phyloP scores from a whole-genome alignment of 1,140 invertebrate genomes.

The Drosophila subpulchrella region DNA sequence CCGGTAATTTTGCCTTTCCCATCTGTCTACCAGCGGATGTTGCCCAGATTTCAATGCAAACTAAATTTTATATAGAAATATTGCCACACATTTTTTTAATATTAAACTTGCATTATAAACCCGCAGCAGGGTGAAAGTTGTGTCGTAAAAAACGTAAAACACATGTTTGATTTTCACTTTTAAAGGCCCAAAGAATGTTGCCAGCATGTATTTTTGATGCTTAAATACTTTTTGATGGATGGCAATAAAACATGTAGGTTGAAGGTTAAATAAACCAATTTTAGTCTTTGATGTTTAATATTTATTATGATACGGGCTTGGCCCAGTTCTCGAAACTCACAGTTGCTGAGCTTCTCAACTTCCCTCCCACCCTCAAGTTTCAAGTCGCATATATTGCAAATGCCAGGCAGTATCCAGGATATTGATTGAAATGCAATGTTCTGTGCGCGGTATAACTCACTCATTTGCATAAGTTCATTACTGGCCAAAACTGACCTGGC shows the following conservation, averaged over 20 bases:
- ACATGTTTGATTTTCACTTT: conserved; percentile 74
- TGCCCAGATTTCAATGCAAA: conserved; percentile 26
- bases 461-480: conserved; percentile 58
- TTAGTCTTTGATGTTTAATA: not conserved
- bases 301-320: not conserved
- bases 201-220: conserved; percentile 66
- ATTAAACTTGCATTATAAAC: conserved; percentile 80
- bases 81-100: conserved; percentile 58
- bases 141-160: conserved; percentile 60
- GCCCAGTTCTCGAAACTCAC: not conserved
- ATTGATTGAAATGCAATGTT: conserved; percentile 71
- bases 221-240: conserved; percentile 48
- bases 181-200: conserved; percentile 56
- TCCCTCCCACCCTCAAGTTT: not conserved
- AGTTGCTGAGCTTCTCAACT: not conserved
- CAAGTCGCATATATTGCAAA: conserved; percentile 42
- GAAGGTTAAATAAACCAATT: not conserved
- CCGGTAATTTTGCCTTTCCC: conserved; percentile 69
- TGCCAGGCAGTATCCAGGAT: conserved; percentile 30
- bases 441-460: conserved; percentile 33
- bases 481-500: conserved; percentile 33
- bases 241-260: conserved; percentile 53
- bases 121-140: conserved; percentile 24
- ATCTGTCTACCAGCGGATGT: conserved; percentile 34
- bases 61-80: conserved; percentile 41